Conservation (phyloP, 2,888 invertebrate genomes). For the Muschampia plurimacula region DNA sequence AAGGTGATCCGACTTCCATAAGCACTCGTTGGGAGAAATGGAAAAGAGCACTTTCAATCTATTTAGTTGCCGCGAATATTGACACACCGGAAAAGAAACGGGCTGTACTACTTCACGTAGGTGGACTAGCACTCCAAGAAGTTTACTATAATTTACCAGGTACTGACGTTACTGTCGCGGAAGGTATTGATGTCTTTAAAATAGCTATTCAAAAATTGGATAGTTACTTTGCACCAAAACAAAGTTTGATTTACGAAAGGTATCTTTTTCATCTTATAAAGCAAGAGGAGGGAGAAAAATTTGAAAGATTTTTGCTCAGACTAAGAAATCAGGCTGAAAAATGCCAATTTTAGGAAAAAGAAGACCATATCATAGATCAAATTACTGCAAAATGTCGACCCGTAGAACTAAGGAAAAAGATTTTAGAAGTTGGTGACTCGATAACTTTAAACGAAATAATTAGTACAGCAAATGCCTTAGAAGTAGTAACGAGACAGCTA, state of each 20-base stretch:
- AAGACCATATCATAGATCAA: background rate
- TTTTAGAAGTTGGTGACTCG: background rate
- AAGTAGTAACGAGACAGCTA: background rate
- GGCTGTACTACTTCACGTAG: too few species aligned
- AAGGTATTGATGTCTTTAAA: too few species aligned
- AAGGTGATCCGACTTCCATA: too few species aligned
- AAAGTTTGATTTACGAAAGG: conserved; percentile 5
- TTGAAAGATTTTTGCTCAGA: background rate
- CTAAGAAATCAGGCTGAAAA: background rate
- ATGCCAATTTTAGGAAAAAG: background rate
- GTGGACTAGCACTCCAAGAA: too few species aligned
- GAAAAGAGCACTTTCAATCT: too few species aligned
- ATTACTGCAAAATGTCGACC: background rate
- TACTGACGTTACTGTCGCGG: too few species aligned
- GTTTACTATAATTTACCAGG: too few species aligned
- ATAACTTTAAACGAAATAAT: background rate
- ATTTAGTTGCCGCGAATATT: too few species aligned
- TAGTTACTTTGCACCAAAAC: background rate
- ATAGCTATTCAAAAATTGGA: background rate
- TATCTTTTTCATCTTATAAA: background rate
- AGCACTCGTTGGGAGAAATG: too few species aligned
- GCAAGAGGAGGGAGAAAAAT: background rate
- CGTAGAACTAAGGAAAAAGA: background rate
- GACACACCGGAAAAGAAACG: too few species aligned
- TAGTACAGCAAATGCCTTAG: background rate